phyloP scores from a whole-genome alignment of 2,113 vertebrate species.

The Beaufortia kweichowensis region DNA sequence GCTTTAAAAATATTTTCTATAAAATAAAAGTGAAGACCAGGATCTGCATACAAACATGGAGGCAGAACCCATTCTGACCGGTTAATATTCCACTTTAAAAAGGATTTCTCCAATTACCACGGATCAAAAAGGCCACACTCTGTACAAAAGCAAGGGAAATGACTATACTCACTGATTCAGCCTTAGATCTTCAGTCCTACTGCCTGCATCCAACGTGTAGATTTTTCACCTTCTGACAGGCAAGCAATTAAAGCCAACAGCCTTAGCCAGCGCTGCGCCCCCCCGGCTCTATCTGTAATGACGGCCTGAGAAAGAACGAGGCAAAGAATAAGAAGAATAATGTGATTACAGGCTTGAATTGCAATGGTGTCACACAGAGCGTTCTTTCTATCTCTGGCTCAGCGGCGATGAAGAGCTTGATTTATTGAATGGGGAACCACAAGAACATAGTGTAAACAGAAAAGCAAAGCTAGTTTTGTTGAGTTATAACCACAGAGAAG shows the following conservation, averaged over 20 bases:
- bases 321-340: conserved; percentile 40
- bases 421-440: conserved; percentile 15
- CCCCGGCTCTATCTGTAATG: conserved; percentile 39
- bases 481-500: conserved; percentile 38
- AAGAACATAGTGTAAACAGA: conserved; percentile 37
- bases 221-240: conserved; percentile 46
- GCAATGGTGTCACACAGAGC: conserved; percentile 44
- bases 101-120: not conserved
- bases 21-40: not conserved
- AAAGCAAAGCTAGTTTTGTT: conserved; percentile 36
- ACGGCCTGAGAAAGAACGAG: conserved; percentile 9
- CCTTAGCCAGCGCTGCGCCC: conserved; percentile 10
- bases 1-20: too few species aligned
- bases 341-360: conserved; percentile 48
- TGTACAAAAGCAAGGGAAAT: not conserved
- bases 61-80: not conserved
- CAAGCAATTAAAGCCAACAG: conserved; percentile 49
- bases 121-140: not conserved
- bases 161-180: conserved; percentile 32
- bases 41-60: not conserved
- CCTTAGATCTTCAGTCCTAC: conserved; percentile 27
- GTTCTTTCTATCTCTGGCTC: conserved; percentile 15
- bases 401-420: not conserved
- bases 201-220: conserved; percentile 16
- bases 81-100: not conserved